A percentile compares a stretch with the other conserved stretches of the same genome.
These are phyloP conservation scores for Drosophila paracracens DNA, from an alignment of 2,888 invertebrate genomes.

Conservation along the genomic window DNA sequence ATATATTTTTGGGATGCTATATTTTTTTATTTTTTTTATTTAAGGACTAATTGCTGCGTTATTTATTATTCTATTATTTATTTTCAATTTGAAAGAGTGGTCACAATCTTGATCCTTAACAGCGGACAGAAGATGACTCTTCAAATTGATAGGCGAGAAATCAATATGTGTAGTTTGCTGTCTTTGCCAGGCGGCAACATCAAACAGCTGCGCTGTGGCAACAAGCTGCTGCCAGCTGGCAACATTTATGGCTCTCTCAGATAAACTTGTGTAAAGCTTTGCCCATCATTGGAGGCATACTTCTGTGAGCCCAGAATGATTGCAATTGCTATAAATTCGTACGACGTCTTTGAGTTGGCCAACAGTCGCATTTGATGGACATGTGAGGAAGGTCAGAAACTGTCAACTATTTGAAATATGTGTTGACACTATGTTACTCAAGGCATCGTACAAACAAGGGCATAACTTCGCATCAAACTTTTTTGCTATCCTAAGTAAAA, in stretches of 20 bases:
- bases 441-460: conserved; percentile 2
- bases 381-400: conserved; percentile 28
- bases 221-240: conserved; percentile 21
- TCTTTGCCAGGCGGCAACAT: conserved; percentile 27
- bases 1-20: fast-evolving
- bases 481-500: not conserved
- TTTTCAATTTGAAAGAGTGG: not conserved
- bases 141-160: conserved; percentile 23
- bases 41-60: not conserved
- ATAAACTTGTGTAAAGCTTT: conserved; percentile 33
- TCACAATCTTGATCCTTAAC: not conserved
- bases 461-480: not conserved
- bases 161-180: conserved; percentile 34
- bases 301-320: conserved; percentile 1
- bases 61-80: not conserved
- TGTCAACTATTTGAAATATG: not conserved
- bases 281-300: conserved; percentile 8
- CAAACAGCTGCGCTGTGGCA: conserved; percentile 14
- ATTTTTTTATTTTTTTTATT: not conserved
- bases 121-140: not conserved
- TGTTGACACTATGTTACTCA: conserved; percentile 2
- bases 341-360: conserved; percentile 11
- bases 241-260: conserved; percentile 37
- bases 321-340: conserved; percentile 23
- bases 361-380: conserved; percentile 10